Evolutionary conservation across 1,140 invertebrate species (phyloP).

Genomic region (Elymnias hypermnestra): DNA sequence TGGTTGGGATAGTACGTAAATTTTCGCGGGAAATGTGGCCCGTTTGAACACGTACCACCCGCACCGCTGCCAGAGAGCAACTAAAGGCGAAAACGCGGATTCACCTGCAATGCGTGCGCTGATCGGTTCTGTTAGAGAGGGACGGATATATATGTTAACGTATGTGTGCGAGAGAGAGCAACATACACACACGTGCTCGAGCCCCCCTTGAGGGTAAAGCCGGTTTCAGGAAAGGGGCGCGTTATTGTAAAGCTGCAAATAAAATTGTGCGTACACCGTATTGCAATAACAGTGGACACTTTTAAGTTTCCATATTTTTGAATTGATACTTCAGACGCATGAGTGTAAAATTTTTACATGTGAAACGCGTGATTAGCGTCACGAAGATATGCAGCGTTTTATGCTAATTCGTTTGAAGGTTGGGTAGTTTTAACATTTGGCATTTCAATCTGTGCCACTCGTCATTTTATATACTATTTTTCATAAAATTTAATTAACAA

Average conservation of each 20-base stretch:
- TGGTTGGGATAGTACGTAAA: slow-evolving; percentile 41
- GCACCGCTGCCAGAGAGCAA: slow-evolving; percentile 41
- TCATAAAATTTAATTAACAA: no score
- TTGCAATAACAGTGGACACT: slow-evolving; percentile 6
- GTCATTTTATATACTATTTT: no score
- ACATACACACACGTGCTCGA: slow-evolving; percentile 51
- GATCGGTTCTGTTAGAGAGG: slow-evolving; percentile 42
- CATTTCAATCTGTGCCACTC: no score
- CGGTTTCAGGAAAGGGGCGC: slow-evolving; percentile 59
- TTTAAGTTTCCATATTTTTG: slow-evolving; percentile 1
- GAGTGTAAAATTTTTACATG: no score
- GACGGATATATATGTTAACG: slow-evolving; percentile 20
- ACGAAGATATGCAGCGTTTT: no score
- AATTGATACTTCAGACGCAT: no score
- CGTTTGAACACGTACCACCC: slow-evolving; percentile 36
- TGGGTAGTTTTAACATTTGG: no score
- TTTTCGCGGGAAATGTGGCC: slow-evolving; percentile 60
- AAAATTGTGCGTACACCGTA: slow-evolving; percentile 37
- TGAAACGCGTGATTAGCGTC: no score
- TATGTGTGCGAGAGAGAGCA: slow-evolving; percentile 24
- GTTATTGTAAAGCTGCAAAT: slow-evolving; percentile 57
- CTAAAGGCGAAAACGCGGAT: slow-evolving; percentile 42
- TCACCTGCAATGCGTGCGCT: slow-evolving; percentile 72
- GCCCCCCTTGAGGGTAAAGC: slow-evolving; percentile 44
- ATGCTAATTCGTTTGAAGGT: no score